Evolutionary conservation across 2,888 invertebrate species (phyloP), one percentile per base, ranked within the genome.

Genomic region (Mystacides longicornis): DNA sequence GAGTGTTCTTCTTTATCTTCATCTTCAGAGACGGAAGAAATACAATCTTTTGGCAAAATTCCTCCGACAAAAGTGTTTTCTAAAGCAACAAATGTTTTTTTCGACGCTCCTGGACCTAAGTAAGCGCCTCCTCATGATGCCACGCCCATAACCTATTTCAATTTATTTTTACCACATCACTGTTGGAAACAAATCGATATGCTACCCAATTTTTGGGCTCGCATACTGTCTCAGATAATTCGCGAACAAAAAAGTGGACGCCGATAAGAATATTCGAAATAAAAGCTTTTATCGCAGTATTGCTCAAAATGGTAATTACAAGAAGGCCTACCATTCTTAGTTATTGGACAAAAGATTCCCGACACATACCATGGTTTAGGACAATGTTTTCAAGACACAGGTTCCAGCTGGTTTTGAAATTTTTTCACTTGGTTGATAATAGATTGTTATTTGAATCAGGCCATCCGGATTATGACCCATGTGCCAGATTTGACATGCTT

Each of bases 391-490:
- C 60, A 45, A 56, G 63, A 49, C 51, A 64, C 56, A 51, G 62
- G 52, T 63, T 63, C 61, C 57, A 57, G 48, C 31, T 63, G 43
- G 42, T 64, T 27, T 49, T 61, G 19, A 62, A 60, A 55, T 58
- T 58, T 58, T 58, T 55, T 22, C 46, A 58, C 48, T 55, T 58
- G 2, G 56, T 58, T 16, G 23, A 58, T 42, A 56, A 58, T 46
- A 45, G 50, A 23, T 49, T 37, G 50, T 56, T 61, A 55, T 3
- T 54, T 51, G 49, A 48, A 57, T 61, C 52, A 21, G 60, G 60
- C 43, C 59, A 53, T 56, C 50, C 42, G 51, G 58, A 60, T 51
- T 64, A 65, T 33, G 62, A 64, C 59, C 62, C 63, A 46, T 49
- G 52, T 37, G 49, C 56, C 46, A 52, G 56, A 21, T 56, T 52